Evolutionary conservation across 2,113 vertebrate genomes (phyloP).

Genomic region (Lophura nycthemera): DNA sequence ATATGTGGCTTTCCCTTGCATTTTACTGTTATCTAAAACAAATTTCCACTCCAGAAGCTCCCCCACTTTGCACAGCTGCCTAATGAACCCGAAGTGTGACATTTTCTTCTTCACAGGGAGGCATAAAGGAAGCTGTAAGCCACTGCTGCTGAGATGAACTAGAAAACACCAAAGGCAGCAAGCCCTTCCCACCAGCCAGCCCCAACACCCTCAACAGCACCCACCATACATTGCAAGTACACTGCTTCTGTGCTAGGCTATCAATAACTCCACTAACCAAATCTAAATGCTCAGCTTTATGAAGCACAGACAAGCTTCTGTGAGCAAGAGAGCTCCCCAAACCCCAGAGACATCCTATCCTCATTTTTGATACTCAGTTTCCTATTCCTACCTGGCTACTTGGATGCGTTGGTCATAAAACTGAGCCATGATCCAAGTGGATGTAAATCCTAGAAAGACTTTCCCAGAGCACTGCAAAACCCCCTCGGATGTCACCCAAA

Average conservation of each 20-base stretch:
- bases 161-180: constrained; percentile 20
- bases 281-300: not conserved
- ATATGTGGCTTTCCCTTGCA: not conserved
- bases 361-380: rapidly evolving
- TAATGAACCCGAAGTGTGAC: constrained; percentile 40
- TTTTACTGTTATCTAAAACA: not conserved
- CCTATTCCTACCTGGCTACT: not conserved
- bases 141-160: constrained; percentile 2
- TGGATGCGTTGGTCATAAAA: not conserved
- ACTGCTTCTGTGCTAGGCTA: not conserved
- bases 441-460: constrained; percentile 17
- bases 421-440: not conserved
- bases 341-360: not conserved
- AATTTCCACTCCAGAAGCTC: not conserved
- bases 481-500: constrained; percentile 1
- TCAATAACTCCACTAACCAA: not conserved
- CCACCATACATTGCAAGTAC: not conserved
- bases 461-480: not conserved
- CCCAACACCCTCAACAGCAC: not conserved
- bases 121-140: constrained; percentile 21
- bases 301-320: not conserved
- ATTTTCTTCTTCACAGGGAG: constrained; percentile 31
- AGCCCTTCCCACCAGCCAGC: not conserved
- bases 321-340: not conserved
- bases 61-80: not conserved